Evolutionary conservation across 2,113 vertebrate genomes (phyloP).

Genomic region (Rhipidura dahli): DNA sequence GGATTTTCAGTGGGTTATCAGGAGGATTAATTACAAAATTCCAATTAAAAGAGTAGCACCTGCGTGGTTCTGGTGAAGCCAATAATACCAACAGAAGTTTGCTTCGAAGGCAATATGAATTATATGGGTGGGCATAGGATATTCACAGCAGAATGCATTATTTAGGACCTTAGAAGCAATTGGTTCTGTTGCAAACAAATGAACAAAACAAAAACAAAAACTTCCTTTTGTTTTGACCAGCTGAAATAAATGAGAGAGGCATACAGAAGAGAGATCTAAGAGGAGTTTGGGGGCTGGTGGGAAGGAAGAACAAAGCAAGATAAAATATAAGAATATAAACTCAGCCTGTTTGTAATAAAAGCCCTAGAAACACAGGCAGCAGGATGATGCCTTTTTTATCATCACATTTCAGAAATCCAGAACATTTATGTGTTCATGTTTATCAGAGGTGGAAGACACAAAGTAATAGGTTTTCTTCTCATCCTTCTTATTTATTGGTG

Average conservation of each 20-base stretch:
- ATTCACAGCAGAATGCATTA: not conserved
- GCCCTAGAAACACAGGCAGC: not conserved
- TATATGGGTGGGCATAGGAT: not conserved
- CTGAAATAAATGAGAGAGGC: not conserved
- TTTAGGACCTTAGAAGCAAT: not conserved
- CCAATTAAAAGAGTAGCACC: not conserved
- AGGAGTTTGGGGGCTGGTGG: not conserved
- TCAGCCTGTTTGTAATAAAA: constrained; percentile 6
- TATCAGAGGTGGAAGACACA: not conserved
- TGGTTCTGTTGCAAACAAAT: not conserved
- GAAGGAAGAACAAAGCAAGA: not conserved
- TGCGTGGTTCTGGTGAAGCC: not conserved
- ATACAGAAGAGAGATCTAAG: not conserved
- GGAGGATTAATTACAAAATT: not conserved
- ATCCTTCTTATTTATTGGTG: not conserved
- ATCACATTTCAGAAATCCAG: constrained; percentile 17
- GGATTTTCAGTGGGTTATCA: not conserved
- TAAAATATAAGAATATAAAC: not conserved
- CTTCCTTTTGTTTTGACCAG: not conserved
- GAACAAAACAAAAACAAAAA: not conserved
- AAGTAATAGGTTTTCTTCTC: constrained; percentile 26
- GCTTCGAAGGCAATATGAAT: not conserved
- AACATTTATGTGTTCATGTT: not conserved
- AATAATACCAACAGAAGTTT: not conserved
- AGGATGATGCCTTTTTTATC: constrained; percentile 9